Base-by-base conservation (phyloP, 1,140 invertebrate species). In the Elymnias hypermnestra region DNA sequence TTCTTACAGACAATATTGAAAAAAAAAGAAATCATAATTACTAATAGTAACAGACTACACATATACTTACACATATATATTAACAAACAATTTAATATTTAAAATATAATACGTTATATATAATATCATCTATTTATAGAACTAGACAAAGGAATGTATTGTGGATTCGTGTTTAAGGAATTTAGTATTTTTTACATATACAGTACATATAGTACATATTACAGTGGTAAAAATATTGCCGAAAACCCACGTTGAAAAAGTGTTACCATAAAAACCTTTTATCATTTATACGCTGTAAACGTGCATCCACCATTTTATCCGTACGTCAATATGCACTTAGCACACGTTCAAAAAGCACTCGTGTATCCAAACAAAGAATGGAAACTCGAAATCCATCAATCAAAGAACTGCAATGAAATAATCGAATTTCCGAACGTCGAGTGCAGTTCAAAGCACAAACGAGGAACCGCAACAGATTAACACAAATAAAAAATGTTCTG, bases 381-480 rank as follows among this genome's bases (percentile, higher is more conserved):
- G 39, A 35, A 73, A 65, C 58, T 53, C 49, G 43, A 71, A 77
- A 69, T 62, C 60, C 69, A 78, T 76, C 81, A 81, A 84, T 84
- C 75, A 78, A 78, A 82, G 72, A 72, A 77, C 63, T 61, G 68
- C 63, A 72, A 77, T 66, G 68, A 72, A 76, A 81, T 83, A 81
- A 83, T 83, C 71, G 69, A 78, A 75, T 83, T 68, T 53, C 49
- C 63, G 66, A 79, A 76, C 63, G 65, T 65, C 64, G 75, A 74
- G 68, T 53, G 69, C 64, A 65, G 75, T 62, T 73, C 74, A 82
- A 83, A 83, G 71, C 53, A 68, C 64, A 65, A 63, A 69, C 63
- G 66, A 67, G 65, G 65, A 70, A 73, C 68, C 76, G 63, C 67
- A 71, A 82, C 67, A 74, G 64, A 81, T 67, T 67, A 53, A 62